Percentiles rank a stretch among this genome's conserved stretches.
Evolutionary conservation across 2,113 vertebrate species (phyloP).

Genomic region (Asarcornis scutulata): DNA sequence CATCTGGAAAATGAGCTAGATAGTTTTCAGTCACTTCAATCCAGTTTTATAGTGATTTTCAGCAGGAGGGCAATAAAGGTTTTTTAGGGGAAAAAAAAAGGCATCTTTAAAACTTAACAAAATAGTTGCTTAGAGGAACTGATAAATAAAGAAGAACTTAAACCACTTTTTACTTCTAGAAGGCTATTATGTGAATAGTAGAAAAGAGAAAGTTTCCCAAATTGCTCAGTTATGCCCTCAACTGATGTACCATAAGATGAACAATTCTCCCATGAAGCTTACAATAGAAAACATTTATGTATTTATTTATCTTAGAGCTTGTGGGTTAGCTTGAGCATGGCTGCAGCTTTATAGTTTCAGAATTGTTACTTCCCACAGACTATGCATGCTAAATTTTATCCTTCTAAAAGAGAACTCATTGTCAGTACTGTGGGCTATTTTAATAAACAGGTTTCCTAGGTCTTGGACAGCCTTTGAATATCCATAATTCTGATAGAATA

Average conservation of each 20-base stretch:
- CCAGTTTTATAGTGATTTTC: neutral
- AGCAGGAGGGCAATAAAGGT: neutral
- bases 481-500: neutral
- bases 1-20: neutral
- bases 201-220: neutral
- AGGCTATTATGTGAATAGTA: neutral
- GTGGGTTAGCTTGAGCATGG: neutral
- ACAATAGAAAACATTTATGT: neutral
- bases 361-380: neutral
- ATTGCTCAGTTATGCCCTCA: neutral
- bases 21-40: neutral
- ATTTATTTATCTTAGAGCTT: neutral
- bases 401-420: neutral
- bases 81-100: neutral
- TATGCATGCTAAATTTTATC: neutral
- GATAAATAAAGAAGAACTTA: neutral
- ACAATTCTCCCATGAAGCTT: neutral
- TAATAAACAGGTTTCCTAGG: neutral
- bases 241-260: neutral
- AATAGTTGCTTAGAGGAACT: neutral
- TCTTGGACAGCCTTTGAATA: neutral
- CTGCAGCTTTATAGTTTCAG: neutral
- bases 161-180: neutral
- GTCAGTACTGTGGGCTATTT: neutral
- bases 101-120: neutral